Conservation (phyloP, 2,113 vertebrate species). For the Seriola aureovittata region DNA sequence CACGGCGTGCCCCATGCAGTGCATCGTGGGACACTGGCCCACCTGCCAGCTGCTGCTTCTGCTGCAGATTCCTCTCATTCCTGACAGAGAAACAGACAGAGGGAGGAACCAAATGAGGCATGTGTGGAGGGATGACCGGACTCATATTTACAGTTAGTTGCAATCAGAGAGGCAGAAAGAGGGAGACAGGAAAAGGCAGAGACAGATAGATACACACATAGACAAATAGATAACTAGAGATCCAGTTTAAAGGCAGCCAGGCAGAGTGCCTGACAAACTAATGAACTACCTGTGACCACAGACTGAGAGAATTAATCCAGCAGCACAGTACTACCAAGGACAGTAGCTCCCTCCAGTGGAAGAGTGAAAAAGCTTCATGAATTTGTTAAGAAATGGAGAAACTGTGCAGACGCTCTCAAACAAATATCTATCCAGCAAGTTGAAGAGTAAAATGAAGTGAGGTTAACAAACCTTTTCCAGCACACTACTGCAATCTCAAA, state of each 20-base stretch:
- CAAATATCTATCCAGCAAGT: neutral
- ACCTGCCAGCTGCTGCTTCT: slow-evolving; percentile 78
- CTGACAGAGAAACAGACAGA: slow-evolving; percentile 46
- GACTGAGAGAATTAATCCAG: neutral
- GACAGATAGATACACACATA: neutral
- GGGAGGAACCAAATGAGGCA: slow-evolving; percentile 3
- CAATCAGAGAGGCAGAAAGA: neutral
- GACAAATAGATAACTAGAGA: neutral
- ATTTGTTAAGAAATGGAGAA: neutral
- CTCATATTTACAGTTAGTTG: neutral
- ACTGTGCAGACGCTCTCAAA: neutral
- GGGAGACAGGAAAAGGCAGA: neutral
- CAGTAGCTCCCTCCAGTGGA: slow-evolving; percentile 82
- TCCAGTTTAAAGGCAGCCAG: neutral
- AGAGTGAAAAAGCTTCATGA: neutral
- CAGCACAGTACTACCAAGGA: slow-evolving; percentile 26
- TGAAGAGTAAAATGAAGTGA: neutral
- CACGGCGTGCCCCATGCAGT: slow-evolving; percentile 27
- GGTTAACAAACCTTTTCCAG: neutral
- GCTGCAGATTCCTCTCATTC: slow-evolving; percentile 83
- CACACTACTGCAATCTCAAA: neutral
- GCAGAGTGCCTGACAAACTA: neutral
- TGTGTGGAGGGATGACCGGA: neutral
- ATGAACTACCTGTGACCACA: slow-evolving; percentile 56
- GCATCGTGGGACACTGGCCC: slow-evolving; percentile 67